Evolutionary conservation across 2,797 vertebrate genomes (phyloP).

Genomic region (Philypnodon macrostomus): DNA sequence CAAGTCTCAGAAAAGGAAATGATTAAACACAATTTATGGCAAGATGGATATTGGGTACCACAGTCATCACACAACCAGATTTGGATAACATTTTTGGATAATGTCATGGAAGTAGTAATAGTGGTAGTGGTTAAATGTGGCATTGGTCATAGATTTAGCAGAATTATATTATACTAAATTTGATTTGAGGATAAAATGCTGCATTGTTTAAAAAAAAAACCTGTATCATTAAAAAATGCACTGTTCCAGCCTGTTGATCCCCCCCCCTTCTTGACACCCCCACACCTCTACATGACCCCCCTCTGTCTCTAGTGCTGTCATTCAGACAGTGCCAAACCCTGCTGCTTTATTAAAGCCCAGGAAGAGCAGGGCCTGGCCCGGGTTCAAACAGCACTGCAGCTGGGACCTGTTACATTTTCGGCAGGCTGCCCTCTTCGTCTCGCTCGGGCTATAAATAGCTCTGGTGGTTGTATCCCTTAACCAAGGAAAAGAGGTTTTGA

Average conservation of each 20-base stretch:
- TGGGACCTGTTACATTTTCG: conserved; percentile 98
- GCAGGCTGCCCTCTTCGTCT: conserved; percentile 93
- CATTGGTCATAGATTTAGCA: no score
- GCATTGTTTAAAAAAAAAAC: no score
- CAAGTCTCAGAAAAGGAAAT: no score
- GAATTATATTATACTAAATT: no score
- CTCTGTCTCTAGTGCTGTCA: conserved; percentile 83
- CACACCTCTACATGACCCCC: conserved; percentile 68
- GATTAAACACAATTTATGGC: no score
- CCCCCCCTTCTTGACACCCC: conserved; percentile 56
- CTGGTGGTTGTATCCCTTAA: conserved; percentile 87
- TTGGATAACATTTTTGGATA: no score
- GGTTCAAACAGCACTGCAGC: conserved; percentile 96
- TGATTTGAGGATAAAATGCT: no score
- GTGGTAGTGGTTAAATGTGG: no score
- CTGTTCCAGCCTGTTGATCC: conserved; percentile 63
- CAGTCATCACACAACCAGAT: no score
- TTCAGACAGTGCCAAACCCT: conserved; percentile 94
- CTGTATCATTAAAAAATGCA: no score
- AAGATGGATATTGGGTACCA: no score
- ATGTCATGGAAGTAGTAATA: no score
- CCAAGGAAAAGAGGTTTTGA: conserved; percentile 70
- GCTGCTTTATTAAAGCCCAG: conserved; percentile 94
- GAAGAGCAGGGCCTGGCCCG: conserved; percentile 83
- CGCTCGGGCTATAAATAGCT: conserved; percentile 92